Percentiles rank a stretch among this genome's conserved stretches.
phyloP scores from a whole-genome alignment of 2,113 vertebrate genomes.

The Corythaeola cristata region DNA sequence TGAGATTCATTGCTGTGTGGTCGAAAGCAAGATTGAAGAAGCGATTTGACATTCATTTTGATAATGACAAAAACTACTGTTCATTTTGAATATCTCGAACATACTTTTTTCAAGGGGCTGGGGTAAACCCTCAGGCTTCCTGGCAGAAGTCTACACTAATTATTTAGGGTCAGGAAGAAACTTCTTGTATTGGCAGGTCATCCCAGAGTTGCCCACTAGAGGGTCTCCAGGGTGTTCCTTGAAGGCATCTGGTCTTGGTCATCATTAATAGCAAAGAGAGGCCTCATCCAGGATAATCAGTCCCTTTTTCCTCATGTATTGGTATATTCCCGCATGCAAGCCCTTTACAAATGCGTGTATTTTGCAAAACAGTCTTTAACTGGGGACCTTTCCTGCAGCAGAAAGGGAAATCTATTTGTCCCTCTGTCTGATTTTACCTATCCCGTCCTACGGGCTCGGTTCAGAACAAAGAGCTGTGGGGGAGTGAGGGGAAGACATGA shows the following conservation, averaged over 20 bases:
- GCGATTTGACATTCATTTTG: constrained; percentile 20
- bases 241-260: constrained; percentile 42
- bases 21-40: constrained; percentile 26
- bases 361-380: background rate
- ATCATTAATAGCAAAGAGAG: constrained; percentile 43
- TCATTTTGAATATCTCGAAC: background rate
- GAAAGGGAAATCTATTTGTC: background rate
- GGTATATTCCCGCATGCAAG: background rate
- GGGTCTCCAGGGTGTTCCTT: constrained; percentile 61
- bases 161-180: constrained; percentile 46
- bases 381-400: background rate
- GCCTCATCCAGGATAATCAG: constrained; percentile 29
- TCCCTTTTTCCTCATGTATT: background rate
- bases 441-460: background rate
- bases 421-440: background rate
- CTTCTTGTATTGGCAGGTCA: constrained; percentile 37
- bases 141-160: constrained; percentile 33
- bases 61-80: constrained; percentile 10
- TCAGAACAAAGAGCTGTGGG: constrained; percentile 48
- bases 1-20: background rate
- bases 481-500: constrained; percentile 1
- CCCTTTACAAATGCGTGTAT: background rate
- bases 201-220: constrained; percentile 64
- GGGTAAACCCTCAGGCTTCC: constrained; percentile 10
- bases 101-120: background rate